A percentile compares a stretch with the other conserved stretches of the same genome.
Evolutionary conservation across 2,797 vertebrate genomes (phyloP).

Genomic region (Amblyraja radiata): DNA sequence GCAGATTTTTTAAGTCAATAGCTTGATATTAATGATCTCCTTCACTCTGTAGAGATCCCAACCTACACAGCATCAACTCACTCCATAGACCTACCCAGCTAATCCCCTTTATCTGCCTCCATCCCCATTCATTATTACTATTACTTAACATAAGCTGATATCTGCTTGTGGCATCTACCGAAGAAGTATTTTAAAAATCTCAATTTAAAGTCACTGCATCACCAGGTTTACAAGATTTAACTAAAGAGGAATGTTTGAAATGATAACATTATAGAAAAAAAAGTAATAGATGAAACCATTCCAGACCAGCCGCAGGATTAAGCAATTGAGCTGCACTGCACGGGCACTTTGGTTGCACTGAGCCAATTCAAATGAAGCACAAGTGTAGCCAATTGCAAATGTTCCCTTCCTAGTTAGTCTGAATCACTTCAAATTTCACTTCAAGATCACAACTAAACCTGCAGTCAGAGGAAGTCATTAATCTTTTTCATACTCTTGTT

Average conservation of each 20-base stretch:
- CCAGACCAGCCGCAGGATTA: background rate
- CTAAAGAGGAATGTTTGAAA: constrained; percentile 28
- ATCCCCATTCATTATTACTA: background rate
- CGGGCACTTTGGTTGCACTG: background rate
- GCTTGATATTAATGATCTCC: background rate
- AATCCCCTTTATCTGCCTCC: no score
- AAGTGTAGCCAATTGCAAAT: background rate
- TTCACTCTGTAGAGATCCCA: background rate
- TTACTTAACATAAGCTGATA: background rate
- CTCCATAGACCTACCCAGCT: background rate
- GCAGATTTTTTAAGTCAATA: background rate
- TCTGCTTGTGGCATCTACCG: no score
- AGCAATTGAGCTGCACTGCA: background rate
- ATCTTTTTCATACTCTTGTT: background rate
- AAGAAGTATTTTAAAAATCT: background rate
- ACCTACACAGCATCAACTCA: background rate
- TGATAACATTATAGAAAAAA: constrained; percentile 15
- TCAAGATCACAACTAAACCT: background rate
- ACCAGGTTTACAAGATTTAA: constrained; percentile 28
- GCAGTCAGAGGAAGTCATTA: background rate
- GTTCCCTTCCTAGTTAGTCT: background rate
- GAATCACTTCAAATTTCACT: background rate
- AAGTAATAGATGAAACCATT: background rate
- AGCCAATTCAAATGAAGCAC: background rate
- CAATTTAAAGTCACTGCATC: constrained; percentile 20